Evolutionary conservation across 1,140 invertebrate genomes (phyloP).

Genomic region (Drosophila melanica): DNA sequence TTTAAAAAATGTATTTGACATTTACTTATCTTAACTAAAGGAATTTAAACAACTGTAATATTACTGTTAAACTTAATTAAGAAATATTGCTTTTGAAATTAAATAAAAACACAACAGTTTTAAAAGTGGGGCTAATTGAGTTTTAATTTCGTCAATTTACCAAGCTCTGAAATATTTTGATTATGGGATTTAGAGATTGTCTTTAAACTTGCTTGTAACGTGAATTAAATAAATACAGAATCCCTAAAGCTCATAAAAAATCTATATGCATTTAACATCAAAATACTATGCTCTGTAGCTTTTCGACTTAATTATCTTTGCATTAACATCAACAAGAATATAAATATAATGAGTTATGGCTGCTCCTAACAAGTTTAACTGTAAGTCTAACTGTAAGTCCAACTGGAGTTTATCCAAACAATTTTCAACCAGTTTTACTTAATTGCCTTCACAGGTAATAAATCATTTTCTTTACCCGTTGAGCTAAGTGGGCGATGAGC

Average conservation of each 20-base stretch:
- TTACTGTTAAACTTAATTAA: no score
- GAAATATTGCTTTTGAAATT: no score
- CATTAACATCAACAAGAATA: constrained; percentile 16
- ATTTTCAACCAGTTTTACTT: constrained; percentile 76
- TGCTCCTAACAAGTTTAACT: neutral
- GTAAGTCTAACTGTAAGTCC: constrained; percentile 2
- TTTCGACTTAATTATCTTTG: constrained; percentile 25
- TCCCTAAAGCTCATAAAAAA: neutral
- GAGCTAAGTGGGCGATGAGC: constrained; percentile 13
- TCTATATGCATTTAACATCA: neutral
- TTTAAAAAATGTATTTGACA: no score
- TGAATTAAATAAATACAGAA: neutral
- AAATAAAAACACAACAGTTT: no score
- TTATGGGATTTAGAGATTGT: neutral
- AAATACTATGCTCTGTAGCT: constrained; percentile 13
- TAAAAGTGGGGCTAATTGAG: no score
- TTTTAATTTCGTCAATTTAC: no score
- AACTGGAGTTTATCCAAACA: constrained; percentile 53
- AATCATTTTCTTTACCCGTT: constrained; percentile 70
- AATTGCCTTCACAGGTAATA: constrained; percentile 79
- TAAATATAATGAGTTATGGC: constrained; percentile 24
- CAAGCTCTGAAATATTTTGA: no score
- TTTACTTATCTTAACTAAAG: no score
- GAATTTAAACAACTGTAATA: no score
- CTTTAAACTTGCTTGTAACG: neutral